Percentiles rank a stretch among this genome's conserved stretches.
These are phyloP conservation scores for Harpegnathos saltator DNA, from an alignment of 1,140 invertebrate species.

Conservation along the genomic window DNA sequence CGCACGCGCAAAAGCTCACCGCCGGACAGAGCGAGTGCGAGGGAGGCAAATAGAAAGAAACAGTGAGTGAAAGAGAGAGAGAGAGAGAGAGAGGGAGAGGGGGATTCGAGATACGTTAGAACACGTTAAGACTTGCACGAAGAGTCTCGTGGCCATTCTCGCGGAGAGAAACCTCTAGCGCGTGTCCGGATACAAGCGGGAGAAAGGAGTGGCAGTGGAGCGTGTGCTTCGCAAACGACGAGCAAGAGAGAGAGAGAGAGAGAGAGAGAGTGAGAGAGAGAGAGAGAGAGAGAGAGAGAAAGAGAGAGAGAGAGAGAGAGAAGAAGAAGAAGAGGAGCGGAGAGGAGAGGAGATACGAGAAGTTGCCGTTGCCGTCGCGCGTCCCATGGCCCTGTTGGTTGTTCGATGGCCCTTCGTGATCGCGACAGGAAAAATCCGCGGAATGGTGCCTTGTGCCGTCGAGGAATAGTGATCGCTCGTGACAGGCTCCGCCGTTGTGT, in stretches of 20 bases:
- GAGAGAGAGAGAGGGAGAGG: background rate
- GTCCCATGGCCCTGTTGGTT: slow-evolving; percentile 72
- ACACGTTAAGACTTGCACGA: background rate
- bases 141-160: slow-evolving; percentile 44
- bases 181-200: slow-evolving; percentile 47
- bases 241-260: slow-evolving; percentile 25
- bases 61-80: background rate
- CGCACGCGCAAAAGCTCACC: background rate
- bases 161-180: slow-evolving; percentile 1
- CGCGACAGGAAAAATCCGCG: slow-evolving; percentile 59
- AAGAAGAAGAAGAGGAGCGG: no score
- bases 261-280: slow-evolving; percentile 29
- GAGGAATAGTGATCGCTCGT: slow-evolving; percentile 63
- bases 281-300: slow-evolving; percentile 26
- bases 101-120: background rate
- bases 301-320: slow-evolving; percentile 30
- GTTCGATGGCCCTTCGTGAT: slow-evolving; percentile 66
- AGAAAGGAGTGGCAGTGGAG: slow-evolving; percentile 66
- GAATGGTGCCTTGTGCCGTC: slow-evolving; percentile 60
- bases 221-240: slow-evolving; percentile 29
- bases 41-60: no score
- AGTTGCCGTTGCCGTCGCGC: slow-evolving; percentile 40
- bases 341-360: slow-evolving; percentile 47
- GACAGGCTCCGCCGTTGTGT: slow-evolving; percentile 28
- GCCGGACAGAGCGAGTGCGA: background rate